phyloP scores from a whole-genome alignment of 2,113 vertebrate genomes.

The human (Homo sapiens) region DNA sequence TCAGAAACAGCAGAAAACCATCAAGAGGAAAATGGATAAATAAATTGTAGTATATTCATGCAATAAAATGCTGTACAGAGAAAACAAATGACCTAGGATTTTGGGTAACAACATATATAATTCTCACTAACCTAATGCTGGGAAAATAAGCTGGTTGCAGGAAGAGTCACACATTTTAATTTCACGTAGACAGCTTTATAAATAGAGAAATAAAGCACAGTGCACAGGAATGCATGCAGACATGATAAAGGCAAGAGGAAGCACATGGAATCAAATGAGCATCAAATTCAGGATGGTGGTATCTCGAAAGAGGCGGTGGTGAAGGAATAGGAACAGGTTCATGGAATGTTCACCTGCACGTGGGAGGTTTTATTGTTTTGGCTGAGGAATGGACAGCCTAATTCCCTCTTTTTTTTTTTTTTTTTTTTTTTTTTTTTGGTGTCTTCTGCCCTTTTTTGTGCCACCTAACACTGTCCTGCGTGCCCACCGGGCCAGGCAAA shows the following conservation, averaged over 20 bases:
- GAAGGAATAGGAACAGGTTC: rapidly evolving
- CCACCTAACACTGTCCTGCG: rapidly evolving
- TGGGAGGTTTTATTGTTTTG: rapidly evolving
- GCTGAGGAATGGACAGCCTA: rapidly evolving
- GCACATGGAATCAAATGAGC: rapidly evolving
- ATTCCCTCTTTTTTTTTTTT: no score
- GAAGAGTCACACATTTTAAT: slow-evolving; percentile 27
- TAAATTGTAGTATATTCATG: background rate
- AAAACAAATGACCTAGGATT: background rate
- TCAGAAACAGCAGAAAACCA: background rate
- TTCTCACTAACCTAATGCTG: background rate
- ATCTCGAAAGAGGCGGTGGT: rapidly evolving
- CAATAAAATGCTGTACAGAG: background rate
- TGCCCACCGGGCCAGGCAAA: rapidly evolving
- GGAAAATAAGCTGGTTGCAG: background rate
- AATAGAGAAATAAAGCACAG: background rate
- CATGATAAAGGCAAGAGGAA: background rate
- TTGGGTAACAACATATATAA: background rate
- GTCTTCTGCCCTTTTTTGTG: background rate
- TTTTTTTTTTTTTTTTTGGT: no score
- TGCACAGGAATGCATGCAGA: background rate
- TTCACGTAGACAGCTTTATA: background rate
- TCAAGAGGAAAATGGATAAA: slow-evolving; percentile 29
- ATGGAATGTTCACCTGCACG: rapidly evolving
- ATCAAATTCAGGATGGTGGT: rapidly evolving